phyloP scores from a whole-genome alignment of 1,140 invertebrate genomes.

The Drosophila aff. region DNA sequence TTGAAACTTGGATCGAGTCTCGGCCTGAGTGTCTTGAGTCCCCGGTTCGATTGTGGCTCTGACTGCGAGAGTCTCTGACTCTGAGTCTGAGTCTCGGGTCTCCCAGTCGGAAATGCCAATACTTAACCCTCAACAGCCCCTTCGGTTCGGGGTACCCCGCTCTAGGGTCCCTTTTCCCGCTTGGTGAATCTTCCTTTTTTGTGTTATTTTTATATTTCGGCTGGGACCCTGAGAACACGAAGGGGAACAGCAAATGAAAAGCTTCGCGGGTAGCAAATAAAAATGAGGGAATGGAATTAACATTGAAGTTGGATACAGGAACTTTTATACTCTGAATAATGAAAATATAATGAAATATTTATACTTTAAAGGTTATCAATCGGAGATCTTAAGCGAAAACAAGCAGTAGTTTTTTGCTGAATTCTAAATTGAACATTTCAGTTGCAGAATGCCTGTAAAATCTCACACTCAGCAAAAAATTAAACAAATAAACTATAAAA shows the following conservation, averaged over 20 bases:
- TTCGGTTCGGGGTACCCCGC: too few relatives aligned
- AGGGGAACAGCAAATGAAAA: slow-evolving; percentile 59
- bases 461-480: background rate
- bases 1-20: slow-evolving; percentile 38
- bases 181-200: slow-evolving; percentile 29
- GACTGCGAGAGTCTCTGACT: slow-evolving; percentile 35
- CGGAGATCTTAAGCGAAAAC: background rate
- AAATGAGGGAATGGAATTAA: slow-evolving; percentile 24
- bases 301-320: background rate
- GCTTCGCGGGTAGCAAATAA: slow-evolving; percentile 45
- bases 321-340: slow-evolving; percentile 13
- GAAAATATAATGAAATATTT: too few relatives aligned
- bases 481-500: too few relatives aligned
- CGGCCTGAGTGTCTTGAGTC: slow-evolving; percentile 1
- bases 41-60: slow-evolving; percentile 37
- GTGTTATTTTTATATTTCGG: slow-evolving; percentile 9
- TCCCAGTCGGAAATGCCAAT: slow-evolving; percentile 75
- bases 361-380: background rate
- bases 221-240: slow-evolving; percentile 44
- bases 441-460: background rate
- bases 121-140: slow-evolving; percentile 48
- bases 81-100: slow-evolving; percentile 60
- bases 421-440: background rate
- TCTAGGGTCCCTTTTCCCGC: slow-evolving; percentile 4
- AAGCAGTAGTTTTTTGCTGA: background rate